Evolutionary conservation across 1,140 invertebrate genomes (phyloP), one percentile per base, ranked within the genome.

Genomic region (Drosophila willistoni): DNA sequence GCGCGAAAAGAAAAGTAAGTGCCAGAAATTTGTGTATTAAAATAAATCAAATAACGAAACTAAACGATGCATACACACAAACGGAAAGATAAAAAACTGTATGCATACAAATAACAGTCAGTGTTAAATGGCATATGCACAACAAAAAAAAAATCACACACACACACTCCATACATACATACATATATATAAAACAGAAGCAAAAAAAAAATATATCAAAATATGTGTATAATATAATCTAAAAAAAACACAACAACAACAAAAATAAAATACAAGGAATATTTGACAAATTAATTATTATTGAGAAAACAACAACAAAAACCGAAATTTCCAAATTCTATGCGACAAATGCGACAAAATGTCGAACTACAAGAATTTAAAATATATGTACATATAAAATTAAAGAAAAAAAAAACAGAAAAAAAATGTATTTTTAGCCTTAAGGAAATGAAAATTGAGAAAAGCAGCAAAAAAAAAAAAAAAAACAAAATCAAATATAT

Each of bases 1-100:
- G 80, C 80, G 80, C 83, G 82, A 83, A 80, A 87, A 83, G 79
- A 83, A 87, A 87, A 87, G 83, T 87, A 89, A 89, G 83, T 87
- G 83, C 68, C 76, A 79, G 79, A 74, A 79, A 87, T 71, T 71
- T 71, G 84, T 89, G 77, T 87, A 87, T 89, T 87, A 79, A 89
- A 87, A 87, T 87, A 87, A 87, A 87, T 87, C 73, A 80, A 87
- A 77, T 77, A 80, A 89, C 76, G 79, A 51, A 83, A 75, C 76
- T 83, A 77, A 87, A 75, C 83, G 79, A 79, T 82, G 83, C 77
- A 83, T 89, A 87, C 84, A 87, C 83, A 86, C 83, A 78, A 57
- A 41, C 39, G 68, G 59, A 59, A 33, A 59, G 56, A 59, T 59
- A 62, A 62, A 51, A 51, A 19, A 22, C 14, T 44, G 60, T 62